phyloP scores from a whole-genome alignment of 2,888 invertebrate species.

The Corythucha ciliata region DNA sequence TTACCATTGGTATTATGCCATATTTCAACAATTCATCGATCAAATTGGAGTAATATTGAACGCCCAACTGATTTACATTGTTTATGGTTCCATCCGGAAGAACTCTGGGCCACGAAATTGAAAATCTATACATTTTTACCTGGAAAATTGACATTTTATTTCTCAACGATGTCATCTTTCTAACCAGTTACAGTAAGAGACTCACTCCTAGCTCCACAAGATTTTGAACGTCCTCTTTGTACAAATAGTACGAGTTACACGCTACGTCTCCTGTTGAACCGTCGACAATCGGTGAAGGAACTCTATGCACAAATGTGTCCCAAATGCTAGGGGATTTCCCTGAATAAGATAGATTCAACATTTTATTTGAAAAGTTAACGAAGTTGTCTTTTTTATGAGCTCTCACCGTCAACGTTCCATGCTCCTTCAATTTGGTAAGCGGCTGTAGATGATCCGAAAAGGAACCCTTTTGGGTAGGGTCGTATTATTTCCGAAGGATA shows the following conservation, averaged over 20 bases:
- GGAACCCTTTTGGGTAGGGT: constrained; percentile 44
- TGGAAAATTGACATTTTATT: constrained; percentile 12
- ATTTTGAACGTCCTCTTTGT: constrained; percentile 51
- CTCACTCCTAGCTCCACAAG: constrained; percentile 48
- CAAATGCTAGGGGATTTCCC: constrained; percentile 57
- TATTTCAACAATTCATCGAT: constrained; percentile 57
- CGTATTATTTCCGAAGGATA: no score
- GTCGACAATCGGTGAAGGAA: constrained; percentile 48
- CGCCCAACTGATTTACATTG: constrained; percentile 56
- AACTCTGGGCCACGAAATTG: constrained; percentile 66
- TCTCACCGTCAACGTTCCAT: constrained; percentile 45
- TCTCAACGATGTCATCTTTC: not conserved
- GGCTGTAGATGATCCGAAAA: constrained; percentile 53
- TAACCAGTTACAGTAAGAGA: constrained; percentile 1
- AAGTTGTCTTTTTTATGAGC: not conserved
- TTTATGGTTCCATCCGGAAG: constrained; percentile 59
- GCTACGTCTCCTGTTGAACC: constrained; percentile 53
- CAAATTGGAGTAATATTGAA: constrained; percentile 66
- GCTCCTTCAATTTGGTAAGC: constrained; percentile 48
- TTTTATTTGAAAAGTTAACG: no score
- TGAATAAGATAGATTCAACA: constrained; percentile 38
- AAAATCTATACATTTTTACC: constrained; percentile 56
- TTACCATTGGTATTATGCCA: constrained; percentile 45
- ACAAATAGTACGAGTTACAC: constrained; percentile 56
- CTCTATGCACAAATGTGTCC: constrained; percentile 54